These are phyloP conservation scores for Philaenus spumarius DNA, from an alignment of 1,140 invertebrate species.

Conservation along the genomic window DNA sequence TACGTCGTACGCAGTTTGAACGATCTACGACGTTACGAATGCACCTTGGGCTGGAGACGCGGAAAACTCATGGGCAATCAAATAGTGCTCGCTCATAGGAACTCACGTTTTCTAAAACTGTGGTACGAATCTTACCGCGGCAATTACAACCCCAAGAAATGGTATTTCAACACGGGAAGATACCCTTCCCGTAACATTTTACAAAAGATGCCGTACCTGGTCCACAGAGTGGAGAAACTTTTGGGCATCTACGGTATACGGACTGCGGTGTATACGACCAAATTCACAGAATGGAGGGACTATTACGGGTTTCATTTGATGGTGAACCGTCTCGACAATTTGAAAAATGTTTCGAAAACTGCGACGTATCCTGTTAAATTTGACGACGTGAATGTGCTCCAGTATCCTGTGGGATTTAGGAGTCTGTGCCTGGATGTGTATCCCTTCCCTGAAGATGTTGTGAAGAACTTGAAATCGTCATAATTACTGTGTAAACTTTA, in stretches of 20 bases:
- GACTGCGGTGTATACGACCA: conserved; percentile 6
- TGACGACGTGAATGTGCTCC: conserved; percentile 21
- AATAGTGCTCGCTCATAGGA: conserved; percentile 33
- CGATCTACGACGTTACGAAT: conserved; percentile 34
- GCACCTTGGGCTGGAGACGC: conserved; percentile 36
- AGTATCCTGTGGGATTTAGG: conserved; percentile 21
- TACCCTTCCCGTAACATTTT: conserved; percentile 30
- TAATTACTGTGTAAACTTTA: too few species aligned
- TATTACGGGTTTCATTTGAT: conserved; percentile 21
- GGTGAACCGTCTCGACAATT: not conserved
- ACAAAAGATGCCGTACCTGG: conserved; percentile 26
- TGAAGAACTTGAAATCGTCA: too few species aligned
- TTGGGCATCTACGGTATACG: conserved; percentile 28
- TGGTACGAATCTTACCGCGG: conserved; percentile 34
- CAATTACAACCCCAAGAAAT: conserved; percentile 28
- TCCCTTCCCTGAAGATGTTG: not conserved
- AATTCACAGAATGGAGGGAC: conserved; percentile 20
- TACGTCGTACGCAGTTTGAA: conserved; percentile 17
- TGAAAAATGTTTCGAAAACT: conserved; percentile 11
- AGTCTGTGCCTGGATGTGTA: conserved; percentile 22
- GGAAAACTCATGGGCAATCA: conserved; percentile 31
- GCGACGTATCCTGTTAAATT: conserved; percentile 22
- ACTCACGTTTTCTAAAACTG: conserved; percentile 34
- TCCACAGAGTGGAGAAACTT: conserved; percentile 29
- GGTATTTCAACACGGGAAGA: conserved; percentile 36